Evolutionary conservation across 2,888 invertebrate species (phyloP).

Genomic region (Melinaea menophilus): DNA sequence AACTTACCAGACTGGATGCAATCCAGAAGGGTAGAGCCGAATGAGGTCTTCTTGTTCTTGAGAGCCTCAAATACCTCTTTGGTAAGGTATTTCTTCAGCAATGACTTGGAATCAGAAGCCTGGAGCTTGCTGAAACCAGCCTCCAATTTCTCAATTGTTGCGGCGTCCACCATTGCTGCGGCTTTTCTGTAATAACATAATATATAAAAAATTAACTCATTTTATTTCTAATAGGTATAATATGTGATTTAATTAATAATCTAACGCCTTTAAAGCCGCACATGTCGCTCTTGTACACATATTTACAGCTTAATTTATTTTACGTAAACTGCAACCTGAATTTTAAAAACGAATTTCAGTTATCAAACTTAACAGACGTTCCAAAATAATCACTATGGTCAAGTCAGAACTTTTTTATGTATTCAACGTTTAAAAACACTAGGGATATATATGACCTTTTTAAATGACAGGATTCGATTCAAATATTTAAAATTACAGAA

Average conservation of each 20-base stretch:
- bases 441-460: conserved; percentile 59
- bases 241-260: conserved; percentile 36
- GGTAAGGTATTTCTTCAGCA: conserved; percentile 97
- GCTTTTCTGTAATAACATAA: conserved; percentile 79
- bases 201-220: conserved; percentile 1
- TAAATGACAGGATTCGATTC: conserved; percentile 36
- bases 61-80: conserved; percentile 93
- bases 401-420: conserved; percentile 1
- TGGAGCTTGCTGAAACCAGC: conserved; percentile 92
- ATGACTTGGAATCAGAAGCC: conserved; percentile 94
- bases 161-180: conserved; percentile 94
- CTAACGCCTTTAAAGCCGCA: conserved; percentile 73
- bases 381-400: conserved; percentile 25
- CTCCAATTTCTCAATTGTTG: conserved; percentile 93
- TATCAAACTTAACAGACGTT: conserved; percentile 19
- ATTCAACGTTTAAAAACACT: conserved; percentile 35
- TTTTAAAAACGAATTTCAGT: neutral
- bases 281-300: conserved; percentile 74
- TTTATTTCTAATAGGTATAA: neutral
- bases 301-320: conserved; percentile 18
- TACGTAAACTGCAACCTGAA: conserved; percentile 19
- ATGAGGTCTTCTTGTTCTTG: conserved; percentile 95
- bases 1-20: conserved; percentile 93
- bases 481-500: conserved; percentile 28
- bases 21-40: conserved; percentile 95